Percentiles rank a stretch among this genome's conserved stretches.
These are phyloP conservation scores for Enteromius afrohamiltoni DNA, from an alignment of 2,797 vertebrate genomes.

Conservation along the genomic window DNA sequence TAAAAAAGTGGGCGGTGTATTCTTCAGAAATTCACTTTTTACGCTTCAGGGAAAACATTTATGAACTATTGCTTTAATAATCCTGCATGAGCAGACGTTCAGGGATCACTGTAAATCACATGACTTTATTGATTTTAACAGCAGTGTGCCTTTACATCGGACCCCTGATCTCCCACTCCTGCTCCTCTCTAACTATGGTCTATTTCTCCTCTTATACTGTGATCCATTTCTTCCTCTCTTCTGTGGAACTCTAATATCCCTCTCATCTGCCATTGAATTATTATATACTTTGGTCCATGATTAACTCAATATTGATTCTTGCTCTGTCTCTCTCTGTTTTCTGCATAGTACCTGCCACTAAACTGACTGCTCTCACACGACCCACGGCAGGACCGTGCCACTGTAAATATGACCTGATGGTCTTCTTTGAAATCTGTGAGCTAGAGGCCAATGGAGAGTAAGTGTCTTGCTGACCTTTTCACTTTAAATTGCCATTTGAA, in stretches of 20 bases:
- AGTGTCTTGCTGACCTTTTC: slow-evolving; percentile 68
- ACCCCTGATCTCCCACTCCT: slow-evolving; percentile 26
- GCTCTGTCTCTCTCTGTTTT: slow-evolving; percentile 47
- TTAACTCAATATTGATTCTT: neutral
- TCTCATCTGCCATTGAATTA: slow-evolving; percentile 49
- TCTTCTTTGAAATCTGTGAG: slow-evolving; percentile 98
- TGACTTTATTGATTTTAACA: slow-evolving; percentile 45
- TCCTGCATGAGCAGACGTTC: slow-evolving; percentile 29
- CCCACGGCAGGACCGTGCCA: slow-evolving; percentile 89
- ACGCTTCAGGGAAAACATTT: neutral
- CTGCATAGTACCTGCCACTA: slow-evolving; percentile 91
- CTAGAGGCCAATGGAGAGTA: slow-evolving; percentile 97
- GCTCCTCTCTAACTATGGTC: slow-evolving; percentile 29
- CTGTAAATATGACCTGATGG: slow-evolving; percentile 95
- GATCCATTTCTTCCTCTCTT: slow-evolving; percentile 15
- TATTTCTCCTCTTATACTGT: slow-evolving; percentile 36
- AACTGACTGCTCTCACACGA: slow-evolving; percentile 88
- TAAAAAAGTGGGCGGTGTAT: neutral
- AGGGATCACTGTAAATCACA: slow-evolving; percentile 45
- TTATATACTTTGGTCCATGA: neutral
- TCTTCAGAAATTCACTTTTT: neutral
- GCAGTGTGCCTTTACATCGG: slow-evolving; percentile 38
- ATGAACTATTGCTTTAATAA: neutral
- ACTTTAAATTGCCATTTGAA: neutral
- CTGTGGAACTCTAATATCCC: slow-evolving; percentile 26